Evolutionary conservation across 1,140 invertebrate genomes (phyloP).

Genomic region (Papilio machaon): DNA sequence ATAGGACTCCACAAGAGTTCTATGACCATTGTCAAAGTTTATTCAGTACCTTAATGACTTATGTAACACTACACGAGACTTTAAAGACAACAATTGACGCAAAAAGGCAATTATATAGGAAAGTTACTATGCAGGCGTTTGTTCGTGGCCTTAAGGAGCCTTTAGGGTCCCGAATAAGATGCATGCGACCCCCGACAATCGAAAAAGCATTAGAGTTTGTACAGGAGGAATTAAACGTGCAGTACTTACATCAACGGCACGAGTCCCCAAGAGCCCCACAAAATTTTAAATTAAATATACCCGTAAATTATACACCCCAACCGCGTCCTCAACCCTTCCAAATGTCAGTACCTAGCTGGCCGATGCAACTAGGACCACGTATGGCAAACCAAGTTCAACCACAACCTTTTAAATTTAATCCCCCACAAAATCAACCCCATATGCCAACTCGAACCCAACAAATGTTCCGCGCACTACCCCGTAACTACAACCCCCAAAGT

Average conservation of each 20-base stretch:
- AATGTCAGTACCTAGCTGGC: no score
- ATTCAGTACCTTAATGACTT: constrained; percentile 50
- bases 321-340: no score
- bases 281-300: constrained; percentile 27
- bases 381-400: no score
- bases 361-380: no score
- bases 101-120: constrained; percentile 44
- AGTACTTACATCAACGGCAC: constrained; percentile 20
- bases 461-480: constrained; percentile 29
- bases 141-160: constrained; percentile 39
- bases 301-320: no score
- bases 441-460: constrained; percentile 31
- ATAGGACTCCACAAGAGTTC: constrained; percentile 46
- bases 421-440: constrained; percentile 21
- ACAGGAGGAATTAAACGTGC: not conserved
- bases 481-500: constrained; percentile 12
- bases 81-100: constrained; percentile 42
- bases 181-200: constrained; percentile 38
- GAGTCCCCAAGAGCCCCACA: constrained; percentile 9
- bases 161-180: constrained; percentile 41
- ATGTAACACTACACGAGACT: constrained; percentile 45
- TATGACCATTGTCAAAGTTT: constrained; percentile 48
- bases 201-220: constrained; percentile 21
- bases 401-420: not conserved
- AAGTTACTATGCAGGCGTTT: constrained; percentile 48